Evolutionary conservation across 2,888 invertebrate genomes (phyloP).

Genomic region (Adela reaumurella): DNA sequence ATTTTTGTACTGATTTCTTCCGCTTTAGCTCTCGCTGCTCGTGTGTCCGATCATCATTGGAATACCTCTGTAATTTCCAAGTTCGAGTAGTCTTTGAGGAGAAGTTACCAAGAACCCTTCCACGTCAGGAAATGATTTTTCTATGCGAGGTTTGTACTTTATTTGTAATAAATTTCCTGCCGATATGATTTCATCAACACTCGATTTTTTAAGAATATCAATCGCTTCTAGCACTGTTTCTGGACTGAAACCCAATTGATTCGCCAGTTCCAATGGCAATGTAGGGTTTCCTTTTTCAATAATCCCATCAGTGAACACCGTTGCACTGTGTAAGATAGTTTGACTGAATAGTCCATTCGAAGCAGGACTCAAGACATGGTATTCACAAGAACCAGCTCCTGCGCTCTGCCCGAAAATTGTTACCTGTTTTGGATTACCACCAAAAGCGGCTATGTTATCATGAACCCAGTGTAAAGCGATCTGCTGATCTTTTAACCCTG

Average conservation of each 20-base stretch:
- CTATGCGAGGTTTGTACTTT: slow-evolving; percentile 32
- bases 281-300: slow-evolving; percentile 29
- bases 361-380: slow-evolving; percentile 33
- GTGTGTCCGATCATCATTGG: slow-evolving; percentile 39
- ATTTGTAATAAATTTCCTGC: slow-evolving; percentile 28
- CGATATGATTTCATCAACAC: slow-evolving; percentile 28
- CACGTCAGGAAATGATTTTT: slow-evolving; percentile 36
- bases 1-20: background rate
- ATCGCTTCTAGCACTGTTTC: slow-evolving; percentile 30
- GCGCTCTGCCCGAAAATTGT: slow-evolving; percentile 40
- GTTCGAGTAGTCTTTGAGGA: slow-evolving; percentile 30
- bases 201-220: slow-evolving; percentile 22
- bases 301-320: slow-evolving; percentile 32
- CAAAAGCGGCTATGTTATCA: slow-evolving; percentile 35
- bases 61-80: slow-evolving; percentile 29
- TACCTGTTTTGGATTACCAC: slow-evolving; percentile 41
- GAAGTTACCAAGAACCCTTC: slow-evolving; percentile 34
- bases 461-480: slow-evolving; percentile 37
- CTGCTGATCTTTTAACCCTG: slow-evolving; percentile 42
- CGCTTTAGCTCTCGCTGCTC: slow-evolving; percentile 19
- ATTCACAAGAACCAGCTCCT: slow-evolving; percentile 32
- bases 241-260: slow-evolving; percentile 30
- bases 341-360: slow-evolving; percentile 38
- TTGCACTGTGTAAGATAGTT: slow-evolving; percentile 38
- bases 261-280: slow-evolving; percentile 31